Evolutionary conservation across 2,113 vertebrate species (phyloP).

Genomic region (Macaca mulatta): DNA sequence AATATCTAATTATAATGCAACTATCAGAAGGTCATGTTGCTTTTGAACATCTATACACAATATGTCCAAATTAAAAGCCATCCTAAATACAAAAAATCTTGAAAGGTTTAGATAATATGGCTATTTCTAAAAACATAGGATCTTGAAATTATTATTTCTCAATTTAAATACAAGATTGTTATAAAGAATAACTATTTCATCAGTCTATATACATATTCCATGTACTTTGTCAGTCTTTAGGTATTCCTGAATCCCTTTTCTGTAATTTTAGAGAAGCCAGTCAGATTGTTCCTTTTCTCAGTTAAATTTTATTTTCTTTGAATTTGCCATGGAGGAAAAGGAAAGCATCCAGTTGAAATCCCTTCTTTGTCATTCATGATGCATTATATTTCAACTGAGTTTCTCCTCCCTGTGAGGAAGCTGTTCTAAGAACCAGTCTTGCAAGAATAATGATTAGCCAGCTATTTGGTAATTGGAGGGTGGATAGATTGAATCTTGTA

Average conservation of each 20-base stretch:
- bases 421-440: conserved; percentile 67
- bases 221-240: not conserved
- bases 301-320: not conserved
- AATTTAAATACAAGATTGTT: conserved; percentile 1
- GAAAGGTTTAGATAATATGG: not conserved
- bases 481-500: not conserved
- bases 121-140: conserved; percentile 5
- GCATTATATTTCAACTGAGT: conserved; percentile 36
- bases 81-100: not conserved
- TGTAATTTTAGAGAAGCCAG: not conserved
- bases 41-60: not conserved
- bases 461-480: conserved; percentile 61
- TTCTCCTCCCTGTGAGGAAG: conserved; percentile 60
- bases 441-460: conserved; percentile 54
- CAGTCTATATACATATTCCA: not conserved
- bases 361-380: conserved; percentile 36
- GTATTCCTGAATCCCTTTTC: not conserved
- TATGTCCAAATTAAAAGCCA: conserved; percentile 40
- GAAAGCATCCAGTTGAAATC: not conserved
- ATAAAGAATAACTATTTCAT: not conserved
- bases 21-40: not conserved
- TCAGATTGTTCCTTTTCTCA: not conserved
- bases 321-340: not conserved
- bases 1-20: not conserved
- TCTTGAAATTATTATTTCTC: conserved; percentile 26